phyloP scores from a whole-genome alignment of 2,797 vertebrate species.

The Pseudochirops cupreus region DNA sequence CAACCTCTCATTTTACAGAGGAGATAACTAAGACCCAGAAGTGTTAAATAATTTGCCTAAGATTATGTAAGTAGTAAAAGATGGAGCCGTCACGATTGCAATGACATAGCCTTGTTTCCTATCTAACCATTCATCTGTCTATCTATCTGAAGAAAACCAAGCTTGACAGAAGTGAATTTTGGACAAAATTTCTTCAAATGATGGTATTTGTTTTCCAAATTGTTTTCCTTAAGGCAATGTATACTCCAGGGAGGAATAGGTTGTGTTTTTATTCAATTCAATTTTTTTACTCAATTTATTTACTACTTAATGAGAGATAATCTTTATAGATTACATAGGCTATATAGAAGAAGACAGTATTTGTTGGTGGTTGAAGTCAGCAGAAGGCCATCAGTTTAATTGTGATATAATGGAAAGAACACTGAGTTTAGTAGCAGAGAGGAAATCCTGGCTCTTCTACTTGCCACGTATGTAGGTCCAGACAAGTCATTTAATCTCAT shows the following conservation, averaged over 20 bases:
- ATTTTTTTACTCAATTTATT: too few species aligned
- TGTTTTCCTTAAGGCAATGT: slow-evolving; percentile 8
- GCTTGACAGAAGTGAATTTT: background rate
- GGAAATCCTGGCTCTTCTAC: background rate
- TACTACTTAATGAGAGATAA: background rate
- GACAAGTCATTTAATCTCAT: background rate
- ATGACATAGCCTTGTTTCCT: background rate
- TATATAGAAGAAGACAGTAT: background rate
- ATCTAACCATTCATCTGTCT: background rate
- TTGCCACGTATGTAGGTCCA: background rate
- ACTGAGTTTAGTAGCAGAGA: background rate
- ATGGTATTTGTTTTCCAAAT: background rate
- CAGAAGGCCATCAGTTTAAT: background rate
- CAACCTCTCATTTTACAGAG: background rate
- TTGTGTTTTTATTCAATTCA: background rate
- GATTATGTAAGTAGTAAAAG: background rate
- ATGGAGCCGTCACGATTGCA: background rate
- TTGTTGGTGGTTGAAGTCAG: slow-evolving; percentile 1
- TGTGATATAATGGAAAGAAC: background rate
- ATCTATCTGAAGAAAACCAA: background rate
- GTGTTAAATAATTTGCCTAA: background rate
- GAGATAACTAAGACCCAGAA: background rate
- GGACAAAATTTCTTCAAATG: background rate
- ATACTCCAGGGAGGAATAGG: background rate
- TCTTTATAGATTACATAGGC: background rate